Evolutionary conservation across 2,113 vertebrate species (phyloP).

Genomic region (Phainopepla nitens): DNA sequence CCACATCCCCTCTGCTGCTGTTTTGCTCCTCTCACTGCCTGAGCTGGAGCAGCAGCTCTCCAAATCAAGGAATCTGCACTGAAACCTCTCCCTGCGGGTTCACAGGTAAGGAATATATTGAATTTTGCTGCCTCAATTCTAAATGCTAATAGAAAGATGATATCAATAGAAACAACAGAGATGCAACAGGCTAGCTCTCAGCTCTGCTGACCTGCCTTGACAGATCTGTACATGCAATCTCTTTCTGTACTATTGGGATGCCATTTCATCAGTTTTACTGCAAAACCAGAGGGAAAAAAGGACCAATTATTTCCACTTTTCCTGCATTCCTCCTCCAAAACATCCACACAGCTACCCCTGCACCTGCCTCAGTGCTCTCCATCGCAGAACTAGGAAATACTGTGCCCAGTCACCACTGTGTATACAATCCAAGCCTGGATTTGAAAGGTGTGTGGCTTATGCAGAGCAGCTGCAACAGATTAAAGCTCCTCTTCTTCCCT

Average conservation of each 20-base stretch:
- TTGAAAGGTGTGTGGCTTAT: neutral
- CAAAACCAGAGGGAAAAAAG: neutral
- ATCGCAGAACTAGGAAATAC: neutral
- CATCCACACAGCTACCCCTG: neutral
- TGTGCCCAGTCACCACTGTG: fast-evolving
- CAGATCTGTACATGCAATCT: neutral
- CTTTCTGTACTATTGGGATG: neutral
- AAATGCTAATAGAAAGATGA: neutral
- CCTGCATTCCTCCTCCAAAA: neutral
- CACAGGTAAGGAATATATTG: neutral
- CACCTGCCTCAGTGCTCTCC: neutral
- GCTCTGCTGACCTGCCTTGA: neutral
- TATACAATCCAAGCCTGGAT: neutral
- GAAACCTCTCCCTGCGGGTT: neutral
- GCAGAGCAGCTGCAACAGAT: neutral
- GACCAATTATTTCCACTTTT: neutral
- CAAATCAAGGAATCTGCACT: neutral
- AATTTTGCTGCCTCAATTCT: neutral
- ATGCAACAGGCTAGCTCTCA: neutral
- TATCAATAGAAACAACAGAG: neutral
- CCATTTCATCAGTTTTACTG: neutral
- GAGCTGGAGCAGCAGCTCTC: neutral
- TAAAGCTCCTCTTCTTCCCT: neutral
- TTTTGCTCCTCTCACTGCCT: neutral
- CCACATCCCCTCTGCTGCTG: neutral